A percentile compares a stretch with the other conserved stretches of the same genome.
Evolutionary conservation across 2,797 vertebrate species (phyloP).

Genomic region (Tiaroga cobitis): DNA sequence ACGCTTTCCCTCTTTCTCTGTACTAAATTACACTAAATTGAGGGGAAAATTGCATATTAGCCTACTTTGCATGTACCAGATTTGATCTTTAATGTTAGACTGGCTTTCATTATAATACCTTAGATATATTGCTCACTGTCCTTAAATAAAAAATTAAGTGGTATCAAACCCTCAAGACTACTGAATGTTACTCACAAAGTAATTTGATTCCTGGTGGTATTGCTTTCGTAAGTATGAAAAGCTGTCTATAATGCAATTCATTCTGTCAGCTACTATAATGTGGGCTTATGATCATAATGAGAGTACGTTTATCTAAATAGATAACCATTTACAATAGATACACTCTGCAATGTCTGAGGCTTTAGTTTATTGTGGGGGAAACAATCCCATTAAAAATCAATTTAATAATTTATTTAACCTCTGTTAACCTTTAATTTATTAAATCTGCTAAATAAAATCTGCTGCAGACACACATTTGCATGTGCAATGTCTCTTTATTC

Average conservation of each 20-base stretch:
- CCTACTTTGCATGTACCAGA: background rate
- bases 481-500: background rate
- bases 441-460: background rate
- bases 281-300: constrained; percentile 5
- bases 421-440: too few relatives aligned
- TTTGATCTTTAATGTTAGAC: background rate
- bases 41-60: background rate
- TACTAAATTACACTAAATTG: background rate
- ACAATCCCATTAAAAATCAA: background rate
- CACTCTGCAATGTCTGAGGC: background rate
- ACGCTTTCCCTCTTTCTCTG: background rate
- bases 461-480: background rate
- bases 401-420: background rate
- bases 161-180: background rate
- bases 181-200: constrained; percentile 5
- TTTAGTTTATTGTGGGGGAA: background rate
- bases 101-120: background rate
- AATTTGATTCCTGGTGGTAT: constrained; percentile 17
- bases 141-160: constrained; percentile 12
- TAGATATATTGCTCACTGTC: background rate
- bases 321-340: constrained; percentile 6
- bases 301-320: background rate
- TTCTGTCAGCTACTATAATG: constrained; percentile 15
- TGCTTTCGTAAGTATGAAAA: constrained; percentile 6
- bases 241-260: constrained; percentile 5